Percentiles rank a stretch among this genome's conserved stretches.
These are phyloP conservation scores for Cinclus mexicanus DNA, from an alignment of 2,113 vertebrate genomes.

Conservation along the genomic window DNA sequence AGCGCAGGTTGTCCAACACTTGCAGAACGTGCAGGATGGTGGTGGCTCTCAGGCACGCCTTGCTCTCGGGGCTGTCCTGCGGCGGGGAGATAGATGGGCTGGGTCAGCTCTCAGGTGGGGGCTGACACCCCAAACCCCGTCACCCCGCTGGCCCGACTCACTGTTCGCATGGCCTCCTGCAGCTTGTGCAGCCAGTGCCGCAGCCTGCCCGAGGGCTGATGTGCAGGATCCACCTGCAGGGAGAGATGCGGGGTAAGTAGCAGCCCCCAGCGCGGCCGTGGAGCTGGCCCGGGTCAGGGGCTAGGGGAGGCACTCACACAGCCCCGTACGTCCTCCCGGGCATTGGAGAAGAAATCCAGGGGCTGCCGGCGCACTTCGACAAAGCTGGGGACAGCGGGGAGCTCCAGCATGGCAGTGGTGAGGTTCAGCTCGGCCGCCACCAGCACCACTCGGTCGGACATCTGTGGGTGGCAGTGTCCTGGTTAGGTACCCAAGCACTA, in stretches of 20 bases:
- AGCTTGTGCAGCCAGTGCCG: conserved; percentile 39
- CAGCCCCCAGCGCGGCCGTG: fast-evolving
- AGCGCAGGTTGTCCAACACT: conserved; percentile 2
- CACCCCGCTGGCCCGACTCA: background rate
- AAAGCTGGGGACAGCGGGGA: fast-evolving
- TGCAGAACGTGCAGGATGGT: background rate
- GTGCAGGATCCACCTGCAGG: background rate
- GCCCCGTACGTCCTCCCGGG: background rate
- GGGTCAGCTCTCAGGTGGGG: fast-evolving
- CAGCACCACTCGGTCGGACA: conserved; percentile 2
- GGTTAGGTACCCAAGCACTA: background rate
- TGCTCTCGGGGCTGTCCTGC: background rate
- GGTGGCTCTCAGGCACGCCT: background rate
- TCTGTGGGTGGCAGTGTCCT: background rate
- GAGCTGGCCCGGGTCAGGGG: fast-evolving
- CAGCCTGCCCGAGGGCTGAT: conserved; percentile 12
- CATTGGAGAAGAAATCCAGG: background rate
- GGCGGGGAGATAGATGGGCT: fast-evolving
- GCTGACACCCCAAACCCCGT: fast-evolving
- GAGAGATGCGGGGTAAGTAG: fast-evolving
- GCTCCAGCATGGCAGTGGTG: background rate
- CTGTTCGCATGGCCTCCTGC: background rate
- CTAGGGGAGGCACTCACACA: background rate
- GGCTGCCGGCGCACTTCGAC: background rate
- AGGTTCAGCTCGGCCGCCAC: conserved; percentile 31